A percentile compares a stretch with the other conserved stretches of the same genome.
Conservation (phyloP, 2,113 vertebrate species). For the Salvelinus namaycush region DNA sequence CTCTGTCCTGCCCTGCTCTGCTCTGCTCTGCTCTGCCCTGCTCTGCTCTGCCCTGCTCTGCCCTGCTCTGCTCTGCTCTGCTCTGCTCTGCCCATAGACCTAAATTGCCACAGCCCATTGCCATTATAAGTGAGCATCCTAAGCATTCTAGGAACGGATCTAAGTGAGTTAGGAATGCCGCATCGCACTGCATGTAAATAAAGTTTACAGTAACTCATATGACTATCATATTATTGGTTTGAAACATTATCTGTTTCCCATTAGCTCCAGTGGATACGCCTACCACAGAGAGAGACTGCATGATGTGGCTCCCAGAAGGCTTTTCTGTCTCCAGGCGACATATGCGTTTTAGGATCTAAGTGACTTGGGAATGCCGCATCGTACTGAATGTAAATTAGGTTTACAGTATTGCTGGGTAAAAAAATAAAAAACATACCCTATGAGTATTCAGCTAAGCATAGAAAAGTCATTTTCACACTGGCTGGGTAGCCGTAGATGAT, state of each 20-base stretch:
- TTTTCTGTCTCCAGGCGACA: constrained; percentile 50
- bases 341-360: constrained; percentile 22
- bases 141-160: constrained; percentile 12
- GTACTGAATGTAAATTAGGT: constrained; percentile 66
- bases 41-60: fast-evolving
- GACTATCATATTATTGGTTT: neutral
- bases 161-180: constrained; percentile 25
- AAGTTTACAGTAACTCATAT: constrained; percentile 49
- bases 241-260: too few species aligned
- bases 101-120: neutral
- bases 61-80: too few species aligned
- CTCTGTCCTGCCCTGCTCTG: too few species aligned
- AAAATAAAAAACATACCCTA: constrained; percentile 29
- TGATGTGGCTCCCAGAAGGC: constrained; percentile 33
- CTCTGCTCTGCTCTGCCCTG: too few species aligned
- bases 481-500: constrained; percentile 46
- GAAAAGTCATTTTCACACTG: constrained; percentile 70
- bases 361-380: constrained; percentile 31
- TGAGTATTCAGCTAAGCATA: constrained; percentile 48
- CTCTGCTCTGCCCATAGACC: neutral
- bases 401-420: constrained; percentile 39
- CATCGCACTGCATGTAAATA: constrained; percentile 65
- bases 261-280: neutral
- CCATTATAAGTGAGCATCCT: neutral
- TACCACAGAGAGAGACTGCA: constrained; percentile 25